Evolutionary conservation across 2,797 vertebrate species (phyloP), one percentile per base, ranked within the genome.

Genomic region (Myotis daubentonii): DNA sequence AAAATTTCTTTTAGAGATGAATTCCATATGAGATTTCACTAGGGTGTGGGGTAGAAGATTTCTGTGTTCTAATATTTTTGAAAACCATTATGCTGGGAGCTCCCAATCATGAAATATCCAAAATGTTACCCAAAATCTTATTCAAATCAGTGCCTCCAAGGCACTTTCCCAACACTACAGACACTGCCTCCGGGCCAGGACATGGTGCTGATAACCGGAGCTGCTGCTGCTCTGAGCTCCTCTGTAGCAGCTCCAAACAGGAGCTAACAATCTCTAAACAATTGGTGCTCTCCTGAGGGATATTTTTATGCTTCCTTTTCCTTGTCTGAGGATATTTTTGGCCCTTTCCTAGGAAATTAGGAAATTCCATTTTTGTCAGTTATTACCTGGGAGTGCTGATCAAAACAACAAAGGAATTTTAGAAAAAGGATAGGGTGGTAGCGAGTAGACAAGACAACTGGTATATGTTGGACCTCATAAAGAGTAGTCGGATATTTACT

Each of bases 231-330:
- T 23, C 70, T 33, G n/a, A 66, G 5, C 33, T 23, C 17, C 38
- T 71, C 90, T 44, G n/a, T 22, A 41, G 53, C 49, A 60, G 76
- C 38, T 79, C 60, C 66, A 28, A 71, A 47, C 30, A 74, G 16
- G 55, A 85, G 71, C 72, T 66, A 51, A n/a, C 33, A 75, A 66
- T 84, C 74, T 36, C 51, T 36, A 87, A 96, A 96, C 93, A 97
- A 97, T 92, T 41, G 60, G 85, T 94, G 4, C 83, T 93, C 94
- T 94, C 87, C 75, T 78, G 82, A 95, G 94, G 94, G 92, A 82
- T 96, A 93, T 97, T 95, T 94, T 93, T 91, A 81, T 76, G 91
- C 93, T 93, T 97, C 97, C 97, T 96, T 60, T 97, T 97, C 74
- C 96, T n/a, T 92, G 95, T 94, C 95, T 91, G 76, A 47, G 62